Evolutionary conservation across 2,888 invertebrate species (phyloP), one percentile per base, ranked within the genome.

Genomic region (Mesoligia furuncula): DNA sequence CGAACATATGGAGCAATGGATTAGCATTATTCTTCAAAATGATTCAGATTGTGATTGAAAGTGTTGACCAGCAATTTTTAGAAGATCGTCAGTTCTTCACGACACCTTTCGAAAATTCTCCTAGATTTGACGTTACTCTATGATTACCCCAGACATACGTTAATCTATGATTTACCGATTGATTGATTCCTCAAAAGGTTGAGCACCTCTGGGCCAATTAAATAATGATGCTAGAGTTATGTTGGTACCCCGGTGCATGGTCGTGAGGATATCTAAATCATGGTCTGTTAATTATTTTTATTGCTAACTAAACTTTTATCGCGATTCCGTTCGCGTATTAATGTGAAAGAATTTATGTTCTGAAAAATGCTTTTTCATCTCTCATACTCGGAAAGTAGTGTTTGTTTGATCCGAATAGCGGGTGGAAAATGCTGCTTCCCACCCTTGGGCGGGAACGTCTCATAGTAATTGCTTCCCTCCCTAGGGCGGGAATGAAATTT

Each of bases 241-340:
- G 84, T 72, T 75, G 76, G 79, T 85, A 85, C 84, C 78, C 75
- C 59, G 73, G 84, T 81, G 83, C 83, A 79, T 86, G 87, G 81
- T 89, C 88, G 88, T 89, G 86, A 89, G 87, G 88, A 90, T 90
- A 88, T 90, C 85, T 86, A 83, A 81, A 83, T 87, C 74, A 87
- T 76, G 72, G 78, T 76, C 77, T 66, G 80, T 73, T 75, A 81
- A 85, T 85, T 88, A 92, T 87, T 87, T 89, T 90, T 91, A 91
- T 90, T 87, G 86, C 85, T 69, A 69, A 57, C 79, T 87, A 77
- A 65, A 61, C 51, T 76, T 79, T 75, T 83, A 84, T 78, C 77
- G 77, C 84, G 68, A 81, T 84, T 86, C 79, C 80, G 77, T 77
- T 83, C 77, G 81, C 70, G 68, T 57, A 61, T 42, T 62, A 54